Base-by-base conservation (phyloP, 2,797 vertebrate species). In the Merluccius polli region DNA sequence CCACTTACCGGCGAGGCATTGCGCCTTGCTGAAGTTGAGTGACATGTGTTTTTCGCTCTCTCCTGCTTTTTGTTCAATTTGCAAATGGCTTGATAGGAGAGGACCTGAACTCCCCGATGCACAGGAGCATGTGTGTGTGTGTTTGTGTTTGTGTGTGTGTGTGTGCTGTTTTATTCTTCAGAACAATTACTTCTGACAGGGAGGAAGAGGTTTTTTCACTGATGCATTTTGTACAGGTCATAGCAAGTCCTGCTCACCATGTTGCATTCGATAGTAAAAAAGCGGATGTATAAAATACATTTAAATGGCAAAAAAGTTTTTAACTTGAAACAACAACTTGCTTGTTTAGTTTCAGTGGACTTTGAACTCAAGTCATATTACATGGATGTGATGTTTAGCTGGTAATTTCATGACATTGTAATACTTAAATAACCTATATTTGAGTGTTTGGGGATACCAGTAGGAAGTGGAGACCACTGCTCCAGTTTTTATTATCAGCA, bases 91-190 rank as follows among this genome's bases (percentile, higher is more conserved):
- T 83, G 83, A 88, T 79, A 84, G 77, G 83, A 88, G 87, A 85
- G 73, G 72, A 79, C 35, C 11, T 75, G 75, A 86, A 79, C 78
- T 85, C 80, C 83, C 84, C 71, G 77, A 85, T 90, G 85, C 84
- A 76, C 82, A 84, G 75, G 73, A 73, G 33, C 8, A 8, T 35
- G 33, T 35, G 8, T 35, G 33, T 35, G 33, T 35, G 33, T 35
- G 33, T 35, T 3, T 35, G 33, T 35, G 33, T 35, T 16, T 52
- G 48, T 21, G 48, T n/a, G 16, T 87, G 86, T 89, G 90, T 90
- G 89, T 90, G 83, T 90, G 91, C 86, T 90, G 89, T 90, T 90
- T 89, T 89, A 84, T 87, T 82, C 87, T 77, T 79, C 81, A 77
- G 71, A 87, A 77, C 83, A 74, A 73, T 83, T 77, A 77, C 48